Evolutionary conservation across 2,888 invertebrate genomes (phyloP), one percentile per base, ranked within the genome.

Genomic region (Drosophila pullipes): DNA sequence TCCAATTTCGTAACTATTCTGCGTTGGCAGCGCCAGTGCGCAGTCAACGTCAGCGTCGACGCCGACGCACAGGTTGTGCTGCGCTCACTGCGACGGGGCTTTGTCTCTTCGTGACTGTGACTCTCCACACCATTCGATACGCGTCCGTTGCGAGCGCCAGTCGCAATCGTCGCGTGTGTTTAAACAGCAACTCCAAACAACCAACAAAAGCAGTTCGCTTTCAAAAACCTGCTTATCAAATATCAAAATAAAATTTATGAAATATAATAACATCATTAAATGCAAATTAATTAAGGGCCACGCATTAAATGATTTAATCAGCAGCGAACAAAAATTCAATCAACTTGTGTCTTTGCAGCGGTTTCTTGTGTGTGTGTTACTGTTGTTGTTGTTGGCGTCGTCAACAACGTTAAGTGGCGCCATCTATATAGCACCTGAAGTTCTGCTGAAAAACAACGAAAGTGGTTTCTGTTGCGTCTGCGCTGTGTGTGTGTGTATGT

Each of bases 141-240:
- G 89, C 84, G 91, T 85, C 75, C 79, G 91, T 83, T 78, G 89
- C 72, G 78, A 83, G 79, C 81, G 81, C 65, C 71, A 83, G 82
- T 79, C 82, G 79, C 79, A 74, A 33, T 39, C 78, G 74, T 89
- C 75, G 89, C 81, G 78, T 73, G 81, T 74, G 70, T 69, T 28
- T 9, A 62, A 69, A 67, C 22, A 22, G 18, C 59, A 58, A 37
- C 53, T 50, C n/a, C 47, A 65, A 31, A 53, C 49, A 54, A 66
- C 47, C 65, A 57, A 60, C 28, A 44, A 69, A 54, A 68, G 22
- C 39, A 50, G 50, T 18, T 53, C 53, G 49, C 41, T 41, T 18
- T 28, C 13, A n/a, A 44, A 72, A 79, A 81, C 75, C 79, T 52
- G 78, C 69, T 75, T 75, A 62, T 16, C 60, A 60, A 58, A 72